Evolutionary conservation across 2,113 vertebrate species (phyloP), one percentile per base, ranked within the genome.

Genomic region (Tupaia tana): DNA sequence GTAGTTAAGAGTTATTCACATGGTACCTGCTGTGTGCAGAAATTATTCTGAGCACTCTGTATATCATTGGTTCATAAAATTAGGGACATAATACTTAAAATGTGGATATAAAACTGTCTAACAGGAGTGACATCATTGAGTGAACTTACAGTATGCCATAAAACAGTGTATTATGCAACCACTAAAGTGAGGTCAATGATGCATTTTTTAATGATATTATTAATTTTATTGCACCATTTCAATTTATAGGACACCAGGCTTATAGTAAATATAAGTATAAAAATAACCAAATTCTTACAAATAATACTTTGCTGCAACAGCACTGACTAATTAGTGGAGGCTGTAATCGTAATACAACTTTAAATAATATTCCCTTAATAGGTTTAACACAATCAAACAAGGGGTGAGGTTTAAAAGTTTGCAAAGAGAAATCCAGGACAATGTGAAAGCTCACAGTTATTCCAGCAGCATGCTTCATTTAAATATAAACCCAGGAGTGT

Each of bases 181-280:
- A 59, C 4, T 27, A 70, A 34, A 25, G 58, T 77, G 9, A 20
- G 34, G 22, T 29, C 16, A 70, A 20, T 59, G 43, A 43, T 43
- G 43, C 43, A 43, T 43, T 43, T 43, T 43, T 43, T 43, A 43
- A 43, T 43, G 43, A 43, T 43, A 43, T 43, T 98, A 98, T 89
- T 98, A 56, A 96, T 96, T 99, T 99, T 99, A 99, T 98, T 99
- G 96, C 97, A 97, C 98, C 82, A 81, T 98, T 96, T 98, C 94
- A 96, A 98, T 99, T 98, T 99, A 98, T 99, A 99, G 97, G 99
- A 99, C 98, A 98, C 98, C 98, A 99, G 99, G 96, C 96, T 98
- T 97, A 97, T 64, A 96, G 97, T 98, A 97, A 97, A 97, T 97
- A 98, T 92, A 98, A 91, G 97, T 99, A 99, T 98, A 98, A 99